Evolutionary conservation across 1,140 invertebrate species (phyloP), one percentile per base, ranked within the genome.

Genomic region (Drosophila nebulosa): DNA sequence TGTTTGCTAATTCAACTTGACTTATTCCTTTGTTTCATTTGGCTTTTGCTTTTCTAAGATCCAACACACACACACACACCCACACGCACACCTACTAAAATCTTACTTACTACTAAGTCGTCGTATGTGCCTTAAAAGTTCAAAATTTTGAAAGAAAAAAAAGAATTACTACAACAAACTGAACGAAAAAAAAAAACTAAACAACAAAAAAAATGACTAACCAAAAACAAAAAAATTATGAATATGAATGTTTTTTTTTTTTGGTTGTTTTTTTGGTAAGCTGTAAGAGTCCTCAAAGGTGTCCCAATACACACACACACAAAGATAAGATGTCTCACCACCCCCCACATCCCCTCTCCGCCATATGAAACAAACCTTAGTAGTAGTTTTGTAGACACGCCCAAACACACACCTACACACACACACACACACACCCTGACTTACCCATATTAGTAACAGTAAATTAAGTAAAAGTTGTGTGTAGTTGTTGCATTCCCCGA

Each of bases 361-460:
- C 27, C 59, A 72, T 63, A 64, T 42, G 59, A 56, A 74, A 79
- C 80, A 79, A 78, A 86, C 81, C 81, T 86, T 86, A 86, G 81
- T 86, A 86, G 81, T 86, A 86, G 81, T 86, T 86, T 86, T 86
- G 83, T 86, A 86, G 83, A 69, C 30, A 42, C 39, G 74, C 39
- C 61, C 35, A 57, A 14, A 77, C 51, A 57, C 59, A 30, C n/a
- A 61, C n/a, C n/a, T n/a, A n/a, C 16, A 30, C 55, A 67, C 70
- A 66, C 22, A 21, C 35, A 55, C 35, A 27, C n/a, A 30, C 53
- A 62, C 46, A 59, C 59, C 7, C 5, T 7, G n/a, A n/a, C n/a
- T n/a, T 16, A 36, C 27, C 36, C n/a, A 32, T 12, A 39, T 32
- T 52, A 9, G 9, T 18, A 59, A 27, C 4, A 46, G 57, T 59